Evolutionary conservation across 23 tunicate species (phyloP).

Genomic region (Clavelina lepadiformis): DNA sequence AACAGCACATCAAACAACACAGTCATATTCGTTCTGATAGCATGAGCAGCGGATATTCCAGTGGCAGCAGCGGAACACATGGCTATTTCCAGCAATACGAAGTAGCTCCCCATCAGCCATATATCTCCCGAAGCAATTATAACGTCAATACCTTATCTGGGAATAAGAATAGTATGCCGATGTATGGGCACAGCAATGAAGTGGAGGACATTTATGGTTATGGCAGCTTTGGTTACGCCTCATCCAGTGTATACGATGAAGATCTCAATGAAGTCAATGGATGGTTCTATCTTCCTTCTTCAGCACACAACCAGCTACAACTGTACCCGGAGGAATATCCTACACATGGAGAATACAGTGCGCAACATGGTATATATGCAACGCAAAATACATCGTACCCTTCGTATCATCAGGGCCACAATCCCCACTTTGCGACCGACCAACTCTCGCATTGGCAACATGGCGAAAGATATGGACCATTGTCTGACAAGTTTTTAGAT

Average conservation of each 20-base stretch:
- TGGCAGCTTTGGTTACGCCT: slow-evolving; percentile 57
- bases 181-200: too few relatives aligned
- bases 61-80: slow-evolving; percentile 47
- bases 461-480: slow-evolving; percentile 26
- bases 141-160: neutral
- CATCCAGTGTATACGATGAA: slow-evolving; percentile 76
- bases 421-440: neutral
- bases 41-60: slow-evolving; percentile 84
- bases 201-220: slow-evolving; percentile 58
- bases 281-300: slow-evolving; percentile 68
- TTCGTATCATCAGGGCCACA: too few relatives aligned
- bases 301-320: too few relatives aligned
- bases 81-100: neutral
- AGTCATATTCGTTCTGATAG: slow-evolving; percentile 43
- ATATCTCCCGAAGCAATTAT: neutral
- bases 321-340: neutral
- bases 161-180: too few relatives aligned
- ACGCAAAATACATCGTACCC: neutral
- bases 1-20: slow-evolving; percentile 2
- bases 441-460: slow-evolving; percentile 12
- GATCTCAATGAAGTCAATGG: slow-evolving; percentile 64
- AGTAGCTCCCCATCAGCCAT: neutral
- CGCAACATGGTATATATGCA: neutral
- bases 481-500: slow-evolving; percentile 20
- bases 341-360: neutral